Conservation (phyloP, 35 echinoderm and acorn worm genomes). For the Heliocidaris erythrogramma region DNA sequence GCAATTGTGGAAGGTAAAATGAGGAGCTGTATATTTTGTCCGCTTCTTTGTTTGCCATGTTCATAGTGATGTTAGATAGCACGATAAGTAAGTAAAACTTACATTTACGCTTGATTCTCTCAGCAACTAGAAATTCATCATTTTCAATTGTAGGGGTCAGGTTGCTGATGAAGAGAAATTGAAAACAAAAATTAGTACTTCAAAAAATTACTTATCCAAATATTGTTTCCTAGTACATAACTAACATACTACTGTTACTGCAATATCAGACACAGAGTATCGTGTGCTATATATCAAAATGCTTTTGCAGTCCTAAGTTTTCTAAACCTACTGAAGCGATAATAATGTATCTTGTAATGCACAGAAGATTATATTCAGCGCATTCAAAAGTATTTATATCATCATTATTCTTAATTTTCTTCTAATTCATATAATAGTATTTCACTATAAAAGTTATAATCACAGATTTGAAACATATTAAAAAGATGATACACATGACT, state of each 20-base stretch:
- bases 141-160: slow-evolving; percentile 78
- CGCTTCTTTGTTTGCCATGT: too few species aligned
- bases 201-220: not conserved
- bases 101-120: slow-evolving; percentile 94
- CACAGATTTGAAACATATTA: too few species aligned
- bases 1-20: too few species aligned
- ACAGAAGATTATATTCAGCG: too few species aligned
- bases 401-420: too few species aligned
- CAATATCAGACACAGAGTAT: not conserved
- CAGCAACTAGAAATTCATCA: slow-evolving; percentile 94
- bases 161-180: slow-evolving; percentile 63
- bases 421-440: too few species aligned
- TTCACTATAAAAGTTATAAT: too few species aligned
- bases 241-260: too few species aligned
- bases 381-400: too few species aligned
- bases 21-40: too few species aligned
- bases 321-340: not conserved
- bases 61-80: too few species aligned
- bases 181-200: not conserved
- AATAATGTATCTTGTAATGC: not conserved
- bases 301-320: not conserved
- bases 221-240: not conserved
- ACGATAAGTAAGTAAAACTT: slow-evolving; percentile 40
- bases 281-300: not conserved
- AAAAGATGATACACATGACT: too few species aligned